phyloP scores from a whole-genome alignment of 53 echinoderm and acorn worm species.

The Echinarachnius parma region DNA sequence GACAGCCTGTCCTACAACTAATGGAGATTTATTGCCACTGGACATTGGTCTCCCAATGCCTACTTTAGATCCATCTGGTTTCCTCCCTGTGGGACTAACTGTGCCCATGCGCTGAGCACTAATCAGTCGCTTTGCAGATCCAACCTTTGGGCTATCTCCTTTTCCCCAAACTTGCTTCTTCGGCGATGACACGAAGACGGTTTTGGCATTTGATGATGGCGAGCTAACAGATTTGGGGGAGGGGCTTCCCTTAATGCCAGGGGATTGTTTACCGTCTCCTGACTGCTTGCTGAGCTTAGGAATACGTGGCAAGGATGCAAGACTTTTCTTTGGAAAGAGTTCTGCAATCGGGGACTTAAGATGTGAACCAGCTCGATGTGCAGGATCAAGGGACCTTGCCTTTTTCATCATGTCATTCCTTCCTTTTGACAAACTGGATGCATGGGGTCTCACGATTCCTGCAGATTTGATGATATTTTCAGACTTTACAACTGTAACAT shows the following conservation, averaged over 20 bases:
- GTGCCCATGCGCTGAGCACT: neutral
- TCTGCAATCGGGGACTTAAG: conserved; percentile 30
- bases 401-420: conserved; percentile 53
- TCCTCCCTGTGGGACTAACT: conserved; percentile 27
- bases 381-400: conserved; percentile 3
- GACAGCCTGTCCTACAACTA: conserved; percentile 12
- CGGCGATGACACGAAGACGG: neutral
- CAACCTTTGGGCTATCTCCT: conserved; percentile 23
- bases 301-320: conserved; percentile 47
- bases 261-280: conserved; percentile 12
- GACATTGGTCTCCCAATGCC: conserved; percentile 6
- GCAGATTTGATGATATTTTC: conserved; percentile 29
- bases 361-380: conserved; percentile 21
- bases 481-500: conserved; percentile 24
- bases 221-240: neutral
- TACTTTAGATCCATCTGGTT: conserved; percentile 15
- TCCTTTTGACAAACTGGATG: conserved; percentile 35
- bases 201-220: no score
- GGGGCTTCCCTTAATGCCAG: conserved; percentile 6
- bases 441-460: conserved; percentile 33
- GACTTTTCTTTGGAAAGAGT: conserved; percentile 30
- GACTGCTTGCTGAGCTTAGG: conserved; percentile 54
- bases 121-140: neutral
- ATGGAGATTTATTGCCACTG: conserved; percentile 18
- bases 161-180: conserved; percentile 30